Percentiles rank a stretch among this genome's conserved stretches.
Conservation (phyloP, 2,888 invertebrate genomes). For the Sphecodes monilicornis region DNA sequence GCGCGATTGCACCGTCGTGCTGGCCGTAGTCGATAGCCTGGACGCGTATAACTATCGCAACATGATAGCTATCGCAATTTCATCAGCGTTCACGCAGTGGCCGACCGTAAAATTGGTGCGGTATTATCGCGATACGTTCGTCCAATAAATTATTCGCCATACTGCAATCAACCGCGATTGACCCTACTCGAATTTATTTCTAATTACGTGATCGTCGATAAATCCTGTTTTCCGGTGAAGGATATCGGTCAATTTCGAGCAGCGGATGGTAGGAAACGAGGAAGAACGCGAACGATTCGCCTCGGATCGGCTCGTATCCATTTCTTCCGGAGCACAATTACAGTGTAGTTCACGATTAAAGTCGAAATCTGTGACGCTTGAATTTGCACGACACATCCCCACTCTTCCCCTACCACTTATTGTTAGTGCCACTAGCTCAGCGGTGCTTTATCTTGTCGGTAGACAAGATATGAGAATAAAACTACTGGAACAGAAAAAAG, state of each 20-base stretch:
- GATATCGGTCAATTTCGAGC: slow-evolving; percentile 33
- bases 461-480: not conserved
- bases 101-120: slow-evolving; percentile 31
- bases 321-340: not conserved
- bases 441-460: not conserved
- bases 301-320: not conserved
- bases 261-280: not conserved
- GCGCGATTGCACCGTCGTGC: slow-evolving; percentile 13
- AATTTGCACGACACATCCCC: not conserved
- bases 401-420: not conserved
- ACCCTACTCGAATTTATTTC: slow-evolving; percentile 38
- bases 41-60: not conserved
- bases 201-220: slow-evolving; percentile 34
- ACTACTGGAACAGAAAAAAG: not conserved
- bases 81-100: slow-evolving; percentile 34
- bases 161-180: slow-evolving; percentile 25
- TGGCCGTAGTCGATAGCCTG: slow-evolving; percentile 5
- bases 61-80: slow-evolving; percentile 48
- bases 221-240: slow-evolving; percentile 23
- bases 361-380: not conserved
- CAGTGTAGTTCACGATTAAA: not conserved
- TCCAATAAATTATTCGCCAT: slow-evolving; percentile 40
- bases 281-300: not conserved
- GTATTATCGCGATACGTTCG: slow-evolving; percentile 21
- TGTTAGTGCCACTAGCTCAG: not conserved